Base-by-base conservation (phyloP, 2,888 invertebrate genomes). In the Sinhomidia bicolor region DNA sequence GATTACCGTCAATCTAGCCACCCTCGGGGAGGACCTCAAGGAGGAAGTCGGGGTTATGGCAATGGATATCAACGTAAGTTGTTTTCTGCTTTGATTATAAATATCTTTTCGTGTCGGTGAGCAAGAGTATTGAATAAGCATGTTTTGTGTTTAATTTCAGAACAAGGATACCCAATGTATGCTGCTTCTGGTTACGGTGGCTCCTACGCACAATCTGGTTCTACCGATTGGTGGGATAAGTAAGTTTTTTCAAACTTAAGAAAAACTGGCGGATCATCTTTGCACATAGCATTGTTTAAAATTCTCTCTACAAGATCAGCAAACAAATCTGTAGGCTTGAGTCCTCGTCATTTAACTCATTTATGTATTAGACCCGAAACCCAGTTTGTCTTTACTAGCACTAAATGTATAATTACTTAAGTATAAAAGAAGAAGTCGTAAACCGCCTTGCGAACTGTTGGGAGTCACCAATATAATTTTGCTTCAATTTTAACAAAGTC, bases 1-100 rank as follows among this genome's bases (percentile, higher is more conserved):
- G 96, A 96, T 95, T 96, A 96, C 93, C 96, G 96, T 93, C 96
- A 96, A 92, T 94, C 95, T 91, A 94, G 95, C 10, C 94, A 95
- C 51, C 94, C 94, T 36, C 91, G 91, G 20, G 89, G 92, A 60
- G 89, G 91, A 89, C 91, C 92, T 62, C 71, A 79, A 60, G 89
- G 86, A 12, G 65, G 94, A 90, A 93, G 93, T 78, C 93, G 93
- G 85, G 93, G 94, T 91, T 94, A 94, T 90, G 94, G 93, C 57
- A 89, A 89, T 93, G 94, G 94, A 93, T 92, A 92, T 62, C 91
- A 90, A 84, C 92, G 92, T 92, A 91, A 89, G 92, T 85, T 51
- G 23, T 20, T 41, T 57, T 71, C 20, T n/a, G 14, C 5, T 54
- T 54, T 54, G 17, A 3, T 17, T 54, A 6, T 17, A 47, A 86